phyloP scores from a whole-genome alignment of 2,797 vertebrate species.

The Chelmon rostratus region DNA sequence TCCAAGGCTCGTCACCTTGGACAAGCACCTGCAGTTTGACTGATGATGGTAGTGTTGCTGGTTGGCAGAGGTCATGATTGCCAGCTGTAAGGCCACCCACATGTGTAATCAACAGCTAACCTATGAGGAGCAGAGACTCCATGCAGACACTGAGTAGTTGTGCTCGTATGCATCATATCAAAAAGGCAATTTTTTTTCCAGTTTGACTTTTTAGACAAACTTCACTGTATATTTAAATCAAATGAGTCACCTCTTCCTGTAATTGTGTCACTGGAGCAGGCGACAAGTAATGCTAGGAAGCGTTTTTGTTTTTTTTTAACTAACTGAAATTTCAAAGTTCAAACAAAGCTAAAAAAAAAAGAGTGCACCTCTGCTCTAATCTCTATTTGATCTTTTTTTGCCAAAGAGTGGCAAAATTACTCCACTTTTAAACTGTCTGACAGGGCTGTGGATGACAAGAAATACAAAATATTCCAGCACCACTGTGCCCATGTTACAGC shows the following conservation, averaged over 20 bases:
- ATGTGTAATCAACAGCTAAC: slow-evolving; percentile 1
- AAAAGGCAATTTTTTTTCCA: background rate
- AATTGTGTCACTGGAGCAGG: background rate
- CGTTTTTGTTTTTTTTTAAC: background rate
- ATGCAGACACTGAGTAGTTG: background rate
- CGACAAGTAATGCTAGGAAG: background rate
- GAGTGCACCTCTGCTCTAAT: background rate
- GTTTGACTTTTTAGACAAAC: background rate
- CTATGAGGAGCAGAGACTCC: background rate
- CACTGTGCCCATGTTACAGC: slow-evolving; percentile 1
- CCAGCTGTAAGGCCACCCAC: background rate
- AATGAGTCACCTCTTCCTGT: background rate
- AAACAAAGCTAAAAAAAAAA: background rate
- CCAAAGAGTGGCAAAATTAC: background rate
- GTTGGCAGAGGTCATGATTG: background rate
- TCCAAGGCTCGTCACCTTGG: background rate
- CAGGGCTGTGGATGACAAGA: slow-evolving; percentile 1
- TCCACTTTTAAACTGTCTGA: background rate
- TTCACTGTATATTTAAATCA: background rate
- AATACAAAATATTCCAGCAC: slow-evolving; percentile 15
- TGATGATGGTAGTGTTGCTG: slow-evolving; percentile 11
- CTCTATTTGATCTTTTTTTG: background rate
- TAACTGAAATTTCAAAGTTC: background rate
- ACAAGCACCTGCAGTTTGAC: background rate
- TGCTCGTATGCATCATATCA: background rate